Percentiles rank a stretch among this genome's conserved stretches.
These are phyloP conservation scores for Dasysyrphus tricinctus DNA, from an alignment of 2,888 invertebrate species.

Conservation along the genomic window DNA sequence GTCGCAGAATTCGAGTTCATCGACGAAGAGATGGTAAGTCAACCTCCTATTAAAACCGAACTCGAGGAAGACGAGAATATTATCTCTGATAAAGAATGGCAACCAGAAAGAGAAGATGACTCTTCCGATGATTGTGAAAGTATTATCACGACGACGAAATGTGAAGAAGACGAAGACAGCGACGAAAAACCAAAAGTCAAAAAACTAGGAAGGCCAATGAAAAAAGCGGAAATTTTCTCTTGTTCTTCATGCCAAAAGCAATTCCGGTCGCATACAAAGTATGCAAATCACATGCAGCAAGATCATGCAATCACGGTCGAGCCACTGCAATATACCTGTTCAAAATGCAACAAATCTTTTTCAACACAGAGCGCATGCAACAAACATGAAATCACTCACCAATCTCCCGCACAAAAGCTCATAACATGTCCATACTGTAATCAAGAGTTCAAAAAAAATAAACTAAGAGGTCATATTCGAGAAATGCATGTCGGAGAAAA, in stretches of 20 bases:
- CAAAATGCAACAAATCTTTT: slow-evolving; percentile 76
- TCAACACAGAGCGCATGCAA: slow-evolving; percentile 74
- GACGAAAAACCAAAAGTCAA: slow-evolving; percentile 14
- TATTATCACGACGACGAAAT: neutral
- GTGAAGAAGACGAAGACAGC: slow-evolving; percentile 14
- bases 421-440: slow-evolving; percentile 79
- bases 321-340: slow-evolving; percentile 73
- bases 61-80: neutral
- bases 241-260: slow-evolving; percentile 51
- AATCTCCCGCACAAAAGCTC: slow-evolving; percentile 78
- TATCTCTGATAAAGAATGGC: slow-evolving; percentile 27
- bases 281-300: slow-evolving; percentile 76
- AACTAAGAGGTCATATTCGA: slow-evolving; percentile 78
- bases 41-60: slow-evolving; percentile 47
- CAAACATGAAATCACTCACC: slow-evolving; percentile 75
- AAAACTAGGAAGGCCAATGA: slow-evolving; percentile 12
- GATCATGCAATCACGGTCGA: slow-evolving; percentile 70
- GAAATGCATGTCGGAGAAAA: slow-evolving; percentile 81
- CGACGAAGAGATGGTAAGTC: slow-evolving; percentile 13
- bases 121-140: neutral
- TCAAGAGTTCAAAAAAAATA: slow-evolving; percentile 79
- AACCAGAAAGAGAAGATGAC: slow-evolving; percentile 5
- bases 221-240: neutral
- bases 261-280: slow-evolving; percentile 71
- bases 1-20: slow-evolving; percentile 55